A percentile compares a stretch with the other conserved stretches of the same genome.
Conservation (phyloP, 2,797 vertebrate genomes). For the Cirrhinus molitorella region DNA sequence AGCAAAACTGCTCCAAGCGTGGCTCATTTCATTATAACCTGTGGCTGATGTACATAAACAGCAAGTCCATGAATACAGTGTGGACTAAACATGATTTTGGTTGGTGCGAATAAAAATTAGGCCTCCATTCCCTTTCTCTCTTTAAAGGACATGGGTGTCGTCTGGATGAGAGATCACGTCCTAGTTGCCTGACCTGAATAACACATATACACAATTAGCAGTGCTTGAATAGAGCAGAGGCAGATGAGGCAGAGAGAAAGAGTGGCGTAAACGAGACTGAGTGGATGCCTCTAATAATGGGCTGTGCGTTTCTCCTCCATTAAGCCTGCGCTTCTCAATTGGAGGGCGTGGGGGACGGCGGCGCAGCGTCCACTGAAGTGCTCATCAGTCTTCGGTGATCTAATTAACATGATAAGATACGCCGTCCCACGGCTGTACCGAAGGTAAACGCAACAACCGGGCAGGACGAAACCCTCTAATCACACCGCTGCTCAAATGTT, state of each 20-base stretch:
- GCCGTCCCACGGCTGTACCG: slow-evolving; percentile 33
- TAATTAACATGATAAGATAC: slow-evolving; percentile 65
- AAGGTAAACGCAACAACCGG: slow-evolving; percentile 47
- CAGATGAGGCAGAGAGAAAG: slow-evolving; percentile 17
- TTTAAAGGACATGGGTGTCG: slow-evolving; percentile 37
- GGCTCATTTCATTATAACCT: slow-evolving; percentile 34
- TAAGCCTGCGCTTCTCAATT: slow-evolving; percentile 48
- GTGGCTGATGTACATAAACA: slow-evolving; percentile 33
- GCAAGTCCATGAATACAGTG: slow-evolving; percentile 21
- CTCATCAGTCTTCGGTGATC: slow-evolving; percentile 63
- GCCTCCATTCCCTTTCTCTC: slow-evolving; percentile 36
- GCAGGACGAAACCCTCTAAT: slow-evolving; percentile 23
- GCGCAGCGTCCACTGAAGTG: slow-evolving; percentile 50
- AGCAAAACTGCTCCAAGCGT: neutral
- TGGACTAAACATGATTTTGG: slow-evolving; percentile 42
- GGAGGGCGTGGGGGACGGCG: slow-evolving; percentile 37
- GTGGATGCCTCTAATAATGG: slow-evolving; percentile 59
- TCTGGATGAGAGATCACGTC: slow-evolving; percentile 54
- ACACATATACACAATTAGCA: slow-evolving; percentile 62
- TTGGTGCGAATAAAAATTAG: slow-evolving; percentile 42
- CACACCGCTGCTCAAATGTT: slow-evolving; percentile 7
- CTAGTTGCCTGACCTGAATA: slow-evolving; percentile 62
- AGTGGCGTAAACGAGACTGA: slow-evolving; percentile 26
- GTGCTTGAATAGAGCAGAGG: slow-evolving; percentile 33
- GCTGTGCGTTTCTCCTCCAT: slow-evolving; percentile 58